Evolutionary conservation across 2,888 invertebrate genomes (phyloP), one percentile per base, ranked within the genome.

Genomic region (Polyploca ridens): DNA sequence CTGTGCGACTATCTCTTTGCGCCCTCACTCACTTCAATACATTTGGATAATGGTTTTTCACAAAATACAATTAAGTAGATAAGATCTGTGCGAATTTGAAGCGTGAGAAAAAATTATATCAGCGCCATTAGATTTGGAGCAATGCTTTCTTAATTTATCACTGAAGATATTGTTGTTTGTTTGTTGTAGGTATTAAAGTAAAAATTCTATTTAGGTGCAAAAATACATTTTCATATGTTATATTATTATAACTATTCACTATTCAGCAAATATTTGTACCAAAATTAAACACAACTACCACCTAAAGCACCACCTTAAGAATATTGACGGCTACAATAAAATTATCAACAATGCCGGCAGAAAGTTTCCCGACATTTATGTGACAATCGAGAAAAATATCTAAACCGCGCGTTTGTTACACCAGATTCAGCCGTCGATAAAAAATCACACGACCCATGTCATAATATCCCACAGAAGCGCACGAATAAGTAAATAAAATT

Each of bases 401-500:
- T 61, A 59, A 66, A 66, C 64, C 62, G 33, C 63, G 60, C 60
- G 63, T 61, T 62, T 63, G 38, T 38, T 19, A 61, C 27, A 44
- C 41, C 61, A 58, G n/a, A 33, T 63, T 64, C 63, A 58, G 65
- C 63, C 64, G 62, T 67, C 71, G 70, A 78, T 78, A 79, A 81
- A 81, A 79, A 82, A 82, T 81, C 82, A 69, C 74, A 70, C 75
- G 74, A 76, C 73, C 74, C 72, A 77, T 76, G 78, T 78, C 78
- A 82, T 83, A 83, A 85, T 83, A 83, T 78, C 75, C 75, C 72
- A 79, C 82, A 77, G 80, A 78, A 81, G 78, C 84, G 82, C 78
- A 82, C 79, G 85, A 82, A 84, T 88, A 89, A 89, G 86, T 87
- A 88, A 89, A 89, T 89, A 89, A 90, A 90, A 90, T 89, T 89